Evolutionary conservation across 2,888 invertebrate species (phyloP).

Genomic region (Sinentomon sp.): DNA sequence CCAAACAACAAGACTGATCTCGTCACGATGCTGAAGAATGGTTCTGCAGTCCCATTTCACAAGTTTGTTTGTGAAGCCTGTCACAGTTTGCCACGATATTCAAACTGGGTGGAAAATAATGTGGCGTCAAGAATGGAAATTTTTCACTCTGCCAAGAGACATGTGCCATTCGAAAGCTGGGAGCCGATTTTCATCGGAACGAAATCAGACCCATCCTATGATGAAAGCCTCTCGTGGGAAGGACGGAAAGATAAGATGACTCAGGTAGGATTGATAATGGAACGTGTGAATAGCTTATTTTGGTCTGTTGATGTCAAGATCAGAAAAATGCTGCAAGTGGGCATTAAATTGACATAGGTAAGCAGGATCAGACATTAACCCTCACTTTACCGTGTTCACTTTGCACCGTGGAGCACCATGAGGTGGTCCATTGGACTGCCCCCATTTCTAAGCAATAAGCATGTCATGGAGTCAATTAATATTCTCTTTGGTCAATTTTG

Average conservation of each 20-base stretch:
- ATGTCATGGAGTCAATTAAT: too few species aligned
- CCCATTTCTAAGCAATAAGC: too few species aligned
- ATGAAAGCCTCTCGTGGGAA: conserved; percentile 77
- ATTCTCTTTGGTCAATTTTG: too few species aligned
- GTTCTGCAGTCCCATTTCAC: conserved; percentile 20
- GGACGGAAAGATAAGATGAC: conserved; percentile 89
- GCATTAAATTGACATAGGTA: too few species aligned
- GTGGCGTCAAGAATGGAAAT: conserved; percentile 13
- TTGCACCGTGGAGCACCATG: too few species aligned
- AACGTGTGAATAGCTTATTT: too few species aligned
- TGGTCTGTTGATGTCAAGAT: too few species aligned
- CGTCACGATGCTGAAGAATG: conserved; percentile 19
- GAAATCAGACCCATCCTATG: conserved; percentile 28
- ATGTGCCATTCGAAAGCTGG: conserved; percentile 17
- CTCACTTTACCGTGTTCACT: too few species aligned
- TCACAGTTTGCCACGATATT: conserved; percentile 15
- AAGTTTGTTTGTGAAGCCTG: conserved; percentile 20
- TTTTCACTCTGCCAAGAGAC: conserved; percentile 15
- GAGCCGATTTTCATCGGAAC: conserved; percentile 21
- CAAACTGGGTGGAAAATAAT: conserved; percentile 12
- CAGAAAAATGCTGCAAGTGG: too few species aligned
- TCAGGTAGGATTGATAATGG: conserved; percentile 35
- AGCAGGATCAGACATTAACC: too few species aligned
- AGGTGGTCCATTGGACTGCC: too few species aligned
- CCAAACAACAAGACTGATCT: conserved; percentile 42